Evolutionary conservation across 2,797 vertebrate species (phyloP).

Genomic region (Centropyge bicolor): DNA sequence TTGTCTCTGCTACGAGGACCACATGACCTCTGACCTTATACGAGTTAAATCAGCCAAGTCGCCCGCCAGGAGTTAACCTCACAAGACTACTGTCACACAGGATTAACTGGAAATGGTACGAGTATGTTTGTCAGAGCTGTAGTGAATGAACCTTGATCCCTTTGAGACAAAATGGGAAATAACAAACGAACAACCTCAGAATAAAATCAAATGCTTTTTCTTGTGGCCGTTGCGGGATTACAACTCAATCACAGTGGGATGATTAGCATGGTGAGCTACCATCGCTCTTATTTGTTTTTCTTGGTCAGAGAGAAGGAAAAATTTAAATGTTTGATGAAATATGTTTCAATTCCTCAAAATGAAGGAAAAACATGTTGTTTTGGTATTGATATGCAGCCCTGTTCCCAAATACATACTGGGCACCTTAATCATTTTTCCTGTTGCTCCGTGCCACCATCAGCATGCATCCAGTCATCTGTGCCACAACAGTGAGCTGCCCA

Average conservation of each 20-base stretch:
- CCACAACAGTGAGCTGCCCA: background rate
- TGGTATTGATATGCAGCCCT: too few relatives aligned
- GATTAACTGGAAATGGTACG: constrained; percentile 8
- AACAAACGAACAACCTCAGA: background rate
- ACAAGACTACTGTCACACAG: background rate
- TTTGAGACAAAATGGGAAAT: background rate
- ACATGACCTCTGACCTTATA: constrained; percentile 33
- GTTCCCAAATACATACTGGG: background rate
- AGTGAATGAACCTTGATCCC: background rate
- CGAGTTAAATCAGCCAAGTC: background rate
- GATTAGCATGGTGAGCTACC: constrained; percentile 17
- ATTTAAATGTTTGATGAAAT: too few relatives aligned
- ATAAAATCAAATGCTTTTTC: background rate
- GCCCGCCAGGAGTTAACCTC: background rate
- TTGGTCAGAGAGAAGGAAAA: constrained; percentile 49
- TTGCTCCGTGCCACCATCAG: constrained; percentile 1
- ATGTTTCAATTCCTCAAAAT: too few relatives aligned
- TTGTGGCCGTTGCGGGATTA: background rate
- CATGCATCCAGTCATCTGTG: background rate
- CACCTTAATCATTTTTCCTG: background rate
- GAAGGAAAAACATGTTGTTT: too few relatives aligned
- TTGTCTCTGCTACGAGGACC: background rate
- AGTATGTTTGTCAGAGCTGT: background rate
- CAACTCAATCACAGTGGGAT: constrained; percentile 5
- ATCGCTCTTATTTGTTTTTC: constrained; percentile 34